Evolutionary conservation across 2,113 vertebrate genomes (phyloP).

Genomic region (Hippocampus guttulatus): DNA sequence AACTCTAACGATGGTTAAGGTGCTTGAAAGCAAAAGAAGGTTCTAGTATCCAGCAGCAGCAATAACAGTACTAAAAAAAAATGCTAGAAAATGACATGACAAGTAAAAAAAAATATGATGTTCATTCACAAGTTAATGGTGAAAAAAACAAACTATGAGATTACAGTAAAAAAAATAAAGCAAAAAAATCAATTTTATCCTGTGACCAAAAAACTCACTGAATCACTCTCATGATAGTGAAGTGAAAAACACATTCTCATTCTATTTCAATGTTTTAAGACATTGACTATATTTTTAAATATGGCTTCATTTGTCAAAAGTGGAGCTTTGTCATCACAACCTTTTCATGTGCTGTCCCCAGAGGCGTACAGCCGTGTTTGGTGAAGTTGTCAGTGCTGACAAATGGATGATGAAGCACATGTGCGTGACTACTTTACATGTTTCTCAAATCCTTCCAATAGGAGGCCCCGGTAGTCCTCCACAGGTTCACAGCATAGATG

Average conservation of each 20-base stretch:
- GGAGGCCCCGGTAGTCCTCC: conserved; percentile 13
- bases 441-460: conserved; percentile 36
- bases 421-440: conserved; percentile 64
- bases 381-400: conserved; percentile 45
- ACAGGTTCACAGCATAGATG: conserved; percentile 46
- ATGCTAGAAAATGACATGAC: neutral
- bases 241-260: neutral
- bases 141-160: neutral
- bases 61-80: neutral
- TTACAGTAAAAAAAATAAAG: neutral
- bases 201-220: neutral
- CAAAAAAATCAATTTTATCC: neutral
- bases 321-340: neutral
- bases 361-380: neutral
- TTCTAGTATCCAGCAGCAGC: no score
- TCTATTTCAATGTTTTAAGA: neutral
- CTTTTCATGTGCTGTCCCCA: neutral
- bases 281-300: neutral
- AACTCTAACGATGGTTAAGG: no score
- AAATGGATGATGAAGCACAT: conserved; percentile 65
- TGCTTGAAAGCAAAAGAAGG: no score
- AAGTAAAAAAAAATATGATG: no score
- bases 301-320: neutral
- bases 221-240: neutral
- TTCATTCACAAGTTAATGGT: no score